These are phyloP conservation scores for Copsychus sechellarum DNA, from an alignment of 2,113 vertebrate genomes.

Conservation along the genomic window DNA sequence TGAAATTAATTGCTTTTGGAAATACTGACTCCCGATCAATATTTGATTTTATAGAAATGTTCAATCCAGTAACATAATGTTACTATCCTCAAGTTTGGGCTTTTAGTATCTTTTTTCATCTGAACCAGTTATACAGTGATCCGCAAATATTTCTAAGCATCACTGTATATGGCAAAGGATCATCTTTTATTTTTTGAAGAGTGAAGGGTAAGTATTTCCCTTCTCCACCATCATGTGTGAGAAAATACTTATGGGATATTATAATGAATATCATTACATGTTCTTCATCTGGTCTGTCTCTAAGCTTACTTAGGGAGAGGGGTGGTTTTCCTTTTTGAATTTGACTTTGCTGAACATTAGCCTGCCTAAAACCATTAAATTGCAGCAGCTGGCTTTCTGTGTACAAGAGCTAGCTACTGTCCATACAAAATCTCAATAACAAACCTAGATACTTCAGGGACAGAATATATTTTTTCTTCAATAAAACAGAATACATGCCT, in stretches of 20 bases:
- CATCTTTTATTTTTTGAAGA: background rate
- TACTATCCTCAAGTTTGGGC: background rate
- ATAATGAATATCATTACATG: background rate
- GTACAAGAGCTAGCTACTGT: background rate
- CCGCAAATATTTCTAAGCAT: background rate
- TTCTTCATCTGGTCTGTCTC: background rate
- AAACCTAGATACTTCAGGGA: background rate
- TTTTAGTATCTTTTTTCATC: background rate
- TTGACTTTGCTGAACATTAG: background rate
- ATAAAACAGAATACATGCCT: background rate
- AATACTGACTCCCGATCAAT: background rate
- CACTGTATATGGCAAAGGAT: background rate
- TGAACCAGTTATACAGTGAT: background rate
- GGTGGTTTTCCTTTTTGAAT: background rate
- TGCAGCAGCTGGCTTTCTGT: background rate
- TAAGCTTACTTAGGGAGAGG: background rate
- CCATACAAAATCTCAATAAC: background rate
- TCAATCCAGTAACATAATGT: background rate
- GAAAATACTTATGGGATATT: background rate
- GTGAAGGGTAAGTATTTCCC: background rate
- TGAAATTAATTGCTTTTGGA: background rate
- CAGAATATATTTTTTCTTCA: background rate
- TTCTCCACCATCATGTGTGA: background rate
- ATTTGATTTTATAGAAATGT: background rate
- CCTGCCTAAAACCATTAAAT: background rate